Base-by-base conservation (phyloP, 2,888 invertebrate species). In the Pyralis farinalis region DNA sequence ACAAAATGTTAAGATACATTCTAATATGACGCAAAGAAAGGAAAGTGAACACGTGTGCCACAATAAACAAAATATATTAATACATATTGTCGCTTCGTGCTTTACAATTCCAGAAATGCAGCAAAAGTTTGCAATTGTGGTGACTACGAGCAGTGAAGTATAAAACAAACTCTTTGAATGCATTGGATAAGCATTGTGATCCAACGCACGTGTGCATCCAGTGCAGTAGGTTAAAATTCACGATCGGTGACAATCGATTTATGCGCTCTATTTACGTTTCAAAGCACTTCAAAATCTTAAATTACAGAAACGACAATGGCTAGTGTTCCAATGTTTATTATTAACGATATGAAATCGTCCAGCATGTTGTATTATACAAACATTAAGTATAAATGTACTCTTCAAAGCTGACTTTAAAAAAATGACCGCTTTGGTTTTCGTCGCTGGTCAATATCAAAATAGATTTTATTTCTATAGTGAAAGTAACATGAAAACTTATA, bases 171-270 rank as follows among this genome's bases (percentile, higher is more conserved):
- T 25, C 25, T 25, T 25, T 77, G 48, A 44, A 46, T 47, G 42
- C 41, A 40, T 64, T 58, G 53, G 63, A 52, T 47, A 58, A 60
- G 70, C 71, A 71, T 78, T 80, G 75, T 75, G 61, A 58, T 7
- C 30, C 29, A 47, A 30, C 72, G 74, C 83, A 86, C 85, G 85
- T 85, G 85, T 75, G 72, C 57, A 47, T 53, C 53, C 21, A 21
- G 49, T 49, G 56, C 60, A 63, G 52, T 48, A 59, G 53, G 53
- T 50, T 50, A 53, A 59, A 29, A 9, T 22, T 28, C 28, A 11
- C 30, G 21, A 30, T 62, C 56, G 51, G 54, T 55, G 60, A 76
- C 71, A 72, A 73, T 67, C 66, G 62, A 70, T 70, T 68, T 71
- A n/a, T 67, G 58, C 70, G 73, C 74, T 72, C 71, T 73, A 63